A percentile compares a stretch with the other conserved stretches of the same genome.
Conservation (phyloP, 2,113 vertebrate species). For the Alouatta palliata region DNA sequence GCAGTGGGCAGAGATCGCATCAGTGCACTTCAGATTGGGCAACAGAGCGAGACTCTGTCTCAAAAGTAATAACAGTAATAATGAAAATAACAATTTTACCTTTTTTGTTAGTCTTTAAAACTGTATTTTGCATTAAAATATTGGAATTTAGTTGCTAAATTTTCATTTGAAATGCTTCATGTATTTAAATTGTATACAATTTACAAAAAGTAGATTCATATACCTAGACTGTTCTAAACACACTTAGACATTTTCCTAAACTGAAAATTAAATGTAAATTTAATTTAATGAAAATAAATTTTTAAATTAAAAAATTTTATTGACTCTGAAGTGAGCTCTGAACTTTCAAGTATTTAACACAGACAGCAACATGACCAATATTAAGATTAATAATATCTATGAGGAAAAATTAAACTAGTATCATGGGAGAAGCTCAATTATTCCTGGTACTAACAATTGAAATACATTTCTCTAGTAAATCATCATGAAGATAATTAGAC, state of each 20-base stretch:
- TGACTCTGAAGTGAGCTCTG: not conserved
- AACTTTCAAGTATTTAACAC: conserved; percentile 28
- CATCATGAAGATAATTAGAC: not conserved
- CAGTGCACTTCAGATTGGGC: too few species aligned
- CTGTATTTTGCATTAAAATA: not conserved
- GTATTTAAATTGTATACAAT: not conserved
- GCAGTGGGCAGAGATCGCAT: too few species aligned
- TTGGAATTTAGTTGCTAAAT: not conserved
- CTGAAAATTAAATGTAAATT: not conserved
- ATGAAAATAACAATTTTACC: too few species aligned
- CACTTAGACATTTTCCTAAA: not conserved
- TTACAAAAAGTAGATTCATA: not conserved
- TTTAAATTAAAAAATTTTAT: not conserved
- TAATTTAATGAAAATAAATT: not conserved
- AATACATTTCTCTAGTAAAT: conserved; percentile 16
- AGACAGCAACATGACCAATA: not conserved
- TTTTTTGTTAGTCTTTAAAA: too few species aligned
- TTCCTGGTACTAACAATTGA: not conserved
- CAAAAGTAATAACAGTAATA: too few species aligned
- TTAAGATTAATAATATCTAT: not conserved
- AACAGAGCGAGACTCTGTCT: too few species aligned
- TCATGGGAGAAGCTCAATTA: not conserved
- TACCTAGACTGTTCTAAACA: not conserved
- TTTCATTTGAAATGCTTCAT: not conserved
- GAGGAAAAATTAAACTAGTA: not conserved